Conservation (phyloP, 2,113 vertebrate species). For the Motacilla tschutschensis region DNA sequence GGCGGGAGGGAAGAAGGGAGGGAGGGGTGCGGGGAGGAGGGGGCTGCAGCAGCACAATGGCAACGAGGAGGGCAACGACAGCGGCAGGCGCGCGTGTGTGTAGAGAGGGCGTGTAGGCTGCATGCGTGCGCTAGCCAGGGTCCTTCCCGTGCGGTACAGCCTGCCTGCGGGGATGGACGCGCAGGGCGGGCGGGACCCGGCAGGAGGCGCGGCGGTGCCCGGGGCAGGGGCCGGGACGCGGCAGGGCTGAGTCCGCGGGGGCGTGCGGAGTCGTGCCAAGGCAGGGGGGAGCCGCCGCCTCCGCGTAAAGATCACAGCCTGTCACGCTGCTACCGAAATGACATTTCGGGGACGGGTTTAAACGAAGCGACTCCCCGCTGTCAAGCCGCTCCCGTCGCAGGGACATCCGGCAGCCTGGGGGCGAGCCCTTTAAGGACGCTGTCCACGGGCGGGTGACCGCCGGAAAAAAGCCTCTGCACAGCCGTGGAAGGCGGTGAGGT, state of each 20-base stretch:
- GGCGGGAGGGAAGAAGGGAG: not conserved
- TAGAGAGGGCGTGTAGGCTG: not conserved
- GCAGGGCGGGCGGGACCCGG: not conserved
- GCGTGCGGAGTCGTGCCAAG: not conserved
- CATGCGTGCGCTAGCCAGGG: not conserved
- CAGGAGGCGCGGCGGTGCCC: not conserved
- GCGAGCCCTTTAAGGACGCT: constrained; percentile 7
- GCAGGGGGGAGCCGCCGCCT: not conserved
- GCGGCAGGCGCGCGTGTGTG: not conserved
- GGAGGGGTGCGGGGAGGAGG: not conserved
- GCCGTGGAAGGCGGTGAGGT: not conserved
- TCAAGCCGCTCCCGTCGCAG: not conserved
- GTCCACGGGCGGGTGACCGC: not conserved
- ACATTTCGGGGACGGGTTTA: constrained; percentile 35
- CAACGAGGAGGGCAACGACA: not conserved
- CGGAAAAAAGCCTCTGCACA: not conserved
- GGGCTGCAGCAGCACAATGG: constrained; percentile 12
- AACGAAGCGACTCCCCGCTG: constrained; percentile 7
- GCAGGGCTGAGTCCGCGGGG: not conserved
- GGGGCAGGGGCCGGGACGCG: not conserved
- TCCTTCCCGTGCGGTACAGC: not conserved
- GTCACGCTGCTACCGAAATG: not conserved
- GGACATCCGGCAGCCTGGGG: constrained; percentile 22
- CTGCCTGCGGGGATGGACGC: not conserved
- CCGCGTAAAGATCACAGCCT: not conserved